Conservation (phyloP, 2,113 vertebrate species). For the Myotis yumanensis region DNA sequence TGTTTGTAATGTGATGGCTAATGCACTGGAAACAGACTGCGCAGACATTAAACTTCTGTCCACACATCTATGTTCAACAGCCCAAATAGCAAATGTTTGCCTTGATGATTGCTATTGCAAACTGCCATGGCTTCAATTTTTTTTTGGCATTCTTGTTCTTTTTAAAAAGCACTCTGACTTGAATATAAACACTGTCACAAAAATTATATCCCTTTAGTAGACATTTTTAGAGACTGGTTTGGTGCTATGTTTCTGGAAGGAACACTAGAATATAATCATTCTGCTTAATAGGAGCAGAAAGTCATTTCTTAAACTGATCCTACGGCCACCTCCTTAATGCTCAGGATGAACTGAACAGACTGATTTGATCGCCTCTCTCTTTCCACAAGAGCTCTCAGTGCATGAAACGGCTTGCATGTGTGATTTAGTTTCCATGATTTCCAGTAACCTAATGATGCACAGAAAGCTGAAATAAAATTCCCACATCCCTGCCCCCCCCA, state of each 20-base stretch:
- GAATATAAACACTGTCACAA: slow-evolving; percentile 69
- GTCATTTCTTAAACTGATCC: slow-evolving; percentile 78
- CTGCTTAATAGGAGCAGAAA: slow-evolving; percentile 72
- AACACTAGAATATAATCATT: slow-evolving; percentile 67
- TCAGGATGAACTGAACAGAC: slow-evolving; percentile 79
- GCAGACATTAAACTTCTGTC: slow-evolving; percentile 36
- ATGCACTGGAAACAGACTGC: slow-evolving; percentile 56
- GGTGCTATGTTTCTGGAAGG: slow-evolving; percentile 22
- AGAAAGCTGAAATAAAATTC: slow-evolving; percentile 80
- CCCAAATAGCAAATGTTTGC: slow-evolving; percentile 54
- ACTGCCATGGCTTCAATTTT: background rate
- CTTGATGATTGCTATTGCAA: slow-evolving; percentile 18
- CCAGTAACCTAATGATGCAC: slow-evolving; percentile 78
- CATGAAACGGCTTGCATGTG: slow-evolving; percentile 78
- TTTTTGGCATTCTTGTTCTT: slow-evolving; percentile 41
- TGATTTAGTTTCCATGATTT: slow-evolving; percentile 81
- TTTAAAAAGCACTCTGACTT: slow-evolving; percentile 32
- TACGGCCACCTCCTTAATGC: slow-evolving; percentile 80
- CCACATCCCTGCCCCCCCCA: slow-evolving; percentile 26
- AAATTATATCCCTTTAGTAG: slow-evolving; percentile 65
- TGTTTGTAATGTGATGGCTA: slow-evolving; percentile 6
- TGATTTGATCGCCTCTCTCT: slow-evolving; percentile 81
- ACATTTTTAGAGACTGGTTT: slow-evolving; percentile 61
- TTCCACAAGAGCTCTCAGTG: slow-evolving; percentile 75
- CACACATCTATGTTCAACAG: background rate